Percentiles rank a stretch among this genome's conserved stretches.
Evolutionary conservation across 2,797 vertebrate genomes (phyloP).

Genomic region (Taeniopygia guttata): DNA sequence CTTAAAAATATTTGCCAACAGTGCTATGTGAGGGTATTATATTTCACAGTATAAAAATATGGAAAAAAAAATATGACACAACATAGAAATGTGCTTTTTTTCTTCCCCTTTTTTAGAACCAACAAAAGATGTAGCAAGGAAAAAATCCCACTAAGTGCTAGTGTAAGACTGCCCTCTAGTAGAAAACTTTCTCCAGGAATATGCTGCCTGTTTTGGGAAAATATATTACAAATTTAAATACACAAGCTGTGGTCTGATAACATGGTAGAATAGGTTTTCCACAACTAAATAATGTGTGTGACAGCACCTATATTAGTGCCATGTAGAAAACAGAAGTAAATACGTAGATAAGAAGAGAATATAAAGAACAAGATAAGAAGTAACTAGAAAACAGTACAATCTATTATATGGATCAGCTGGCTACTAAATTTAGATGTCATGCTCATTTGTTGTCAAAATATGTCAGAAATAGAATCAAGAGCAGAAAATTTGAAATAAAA

Average conservation of each 20-base stretch:
- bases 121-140: background rate
- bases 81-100: background rate
- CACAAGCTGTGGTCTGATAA: background rate
- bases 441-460: background rate
- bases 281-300: background rate
- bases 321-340: background rate
- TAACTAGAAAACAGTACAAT: background rate
- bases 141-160: background rate
- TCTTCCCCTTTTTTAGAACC: background rate
- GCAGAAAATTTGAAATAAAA: background rate
- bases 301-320: background rate
- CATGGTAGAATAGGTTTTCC: background rate
- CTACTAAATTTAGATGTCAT: background rate
- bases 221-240: background rate
- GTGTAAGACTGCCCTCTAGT: constrained; percentile 62
- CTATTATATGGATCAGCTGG: background rate
- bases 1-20: background rate
- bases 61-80: background rate
- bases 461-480: background rate
- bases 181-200: constrained; percentile 3
- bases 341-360: background rate
- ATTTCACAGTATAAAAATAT: background rate
- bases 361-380: background rate
- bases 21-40: background rate
- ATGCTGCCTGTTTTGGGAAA: background rate